A percentile compares a stretch with the other conserved stretches of the same genome.
phyloP scores from a whole-genome alignment of 2,888 invertebrate genomes.

The Phorcus lineatus region DNA sequence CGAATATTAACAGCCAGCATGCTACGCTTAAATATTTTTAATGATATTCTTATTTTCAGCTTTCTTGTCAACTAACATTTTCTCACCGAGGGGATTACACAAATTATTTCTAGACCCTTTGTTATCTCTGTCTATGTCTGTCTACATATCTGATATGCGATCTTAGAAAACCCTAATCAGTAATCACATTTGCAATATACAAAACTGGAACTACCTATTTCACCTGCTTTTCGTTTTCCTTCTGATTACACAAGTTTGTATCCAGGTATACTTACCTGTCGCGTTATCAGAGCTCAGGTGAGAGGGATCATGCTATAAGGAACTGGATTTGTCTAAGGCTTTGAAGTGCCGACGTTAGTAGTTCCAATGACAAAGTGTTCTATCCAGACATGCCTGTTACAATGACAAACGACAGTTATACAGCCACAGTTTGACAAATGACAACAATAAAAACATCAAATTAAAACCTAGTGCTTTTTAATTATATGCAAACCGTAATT shows the following conservation, averaged over 20 bases:
- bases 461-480: conserved; percentile 37
- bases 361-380: neutral
- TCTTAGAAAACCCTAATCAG: no score
- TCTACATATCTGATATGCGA: no score
- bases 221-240: neutral
- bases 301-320: neutral
- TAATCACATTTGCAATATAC: no score
- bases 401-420: neutral
- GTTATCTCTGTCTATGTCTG: no score
- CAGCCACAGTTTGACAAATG: conserved; percentile 31
- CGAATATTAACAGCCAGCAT: no score
- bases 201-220: no score
- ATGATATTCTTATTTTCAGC: no score
- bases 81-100: no score
- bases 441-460: conserved; percentile 38
- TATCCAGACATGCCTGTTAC: neutral
- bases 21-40: no score
- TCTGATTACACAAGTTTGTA: neutral
- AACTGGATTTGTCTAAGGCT: neutral
- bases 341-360: neutral
- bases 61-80: no score
- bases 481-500: conserved; percentile 29
- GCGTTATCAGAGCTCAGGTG: neutral
- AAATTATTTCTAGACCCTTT: no score
- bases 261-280: neutral